These are phyloP conservation scores for Lithophane leautieri DNA, from an alignment of 2,888 invertebrate genomes.

Conservation along the genomic window DNA sequence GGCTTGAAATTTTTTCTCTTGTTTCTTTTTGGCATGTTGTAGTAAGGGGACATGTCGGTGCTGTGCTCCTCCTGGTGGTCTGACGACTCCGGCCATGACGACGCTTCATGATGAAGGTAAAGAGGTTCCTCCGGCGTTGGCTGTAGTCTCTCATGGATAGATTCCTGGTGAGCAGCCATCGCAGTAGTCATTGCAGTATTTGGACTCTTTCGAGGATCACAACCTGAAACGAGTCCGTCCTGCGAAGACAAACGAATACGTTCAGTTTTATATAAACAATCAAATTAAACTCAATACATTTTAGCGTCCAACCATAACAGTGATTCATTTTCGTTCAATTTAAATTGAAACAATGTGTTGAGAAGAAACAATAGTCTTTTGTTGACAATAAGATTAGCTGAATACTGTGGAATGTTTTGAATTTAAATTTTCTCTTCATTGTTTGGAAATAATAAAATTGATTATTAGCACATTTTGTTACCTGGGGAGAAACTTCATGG, in stretches of 20 bases:
- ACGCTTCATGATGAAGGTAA: constrained; percentile 88
- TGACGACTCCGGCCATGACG: constrained; percentile 87
- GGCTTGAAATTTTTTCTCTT: constrained; percentile 95
- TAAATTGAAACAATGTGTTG: constrained; percentile 88
- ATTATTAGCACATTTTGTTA: constrained; percentile 71
- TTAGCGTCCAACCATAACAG: constrained; percentile 88
- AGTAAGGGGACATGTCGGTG: constrained; percentile 85
- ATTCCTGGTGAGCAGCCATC: constrained; percentile 90
- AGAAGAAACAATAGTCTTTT: constrained; percentile 89
- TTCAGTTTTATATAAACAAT: constrained; percentile 83
- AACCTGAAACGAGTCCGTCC: constrained; percentile 85
- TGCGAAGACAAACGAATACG: constrained; percentile 69
- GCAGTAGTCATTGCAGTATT: constrained; percentile 90
- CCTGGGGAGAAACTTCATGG: constrained; percentile 82
- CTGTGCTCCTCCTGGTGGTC: constrained; percentile 85
- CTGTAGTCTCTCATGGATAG: constrained; percentile 89
- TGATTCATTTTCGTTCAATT: constrained; percentile 87
- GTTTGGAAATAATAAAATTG: constrained; percentile 83
- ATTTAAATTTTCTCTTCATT: constrained; percentile 87
- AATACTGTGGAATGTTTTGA: constrained; percentile 89
- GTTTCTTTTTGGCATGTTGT: constrained; percentile 92
- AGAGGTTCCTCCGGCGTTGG: constrained; percentile 85
- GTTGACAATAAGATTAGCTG: constrained; percentile 89
- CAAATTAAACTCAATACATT: constrained; percentile 87
- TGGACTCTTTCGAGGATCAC: constrained; percentile 81